Percentiles rank a stretch among this genome's conserved stretches.
Evolutionary conservation across 1,140 invertebrate genomes (phyloP).

Genomic region (Drosophila funebris): DNA sequence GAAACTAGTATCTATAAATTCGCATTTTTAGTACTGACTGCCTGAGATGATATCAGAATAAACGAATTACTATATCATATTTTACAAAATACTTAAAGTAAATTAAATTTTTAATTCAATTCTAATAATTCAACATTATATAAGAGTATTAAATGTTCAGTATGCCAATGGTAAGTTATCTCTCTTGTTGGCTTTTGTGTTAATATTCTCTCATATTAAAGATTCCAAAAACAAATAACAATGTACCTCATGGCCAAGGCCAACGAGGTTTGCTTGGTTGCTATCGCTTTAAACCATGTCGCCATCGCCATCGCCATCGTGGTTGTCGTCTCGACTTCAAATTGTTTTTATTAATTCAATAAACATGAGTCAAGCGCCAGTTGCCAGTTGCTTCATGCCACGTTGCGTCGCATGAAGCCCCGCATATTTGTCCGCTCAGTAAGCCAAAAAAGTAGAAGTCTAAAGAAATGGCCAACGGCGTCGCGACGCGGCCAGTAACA

Average conservation of each 20-base stretch:
- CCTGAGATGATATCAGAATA: no score
- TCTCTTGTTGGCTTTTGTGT: neutral
- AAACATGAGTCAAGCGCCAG: conserved; percentile 39
- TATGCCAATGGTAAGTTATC: neutral
- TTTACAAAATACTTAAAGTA: no score
- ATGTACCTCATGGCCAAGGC: conserved; percentile 25
- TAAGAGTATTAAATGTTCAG: no score
- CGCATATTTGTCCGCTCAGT: neutral
- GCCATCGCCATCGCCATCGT: conserved; percentile 7
- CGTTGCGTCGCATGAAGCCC: neutral
- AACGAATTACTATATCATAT: no score
- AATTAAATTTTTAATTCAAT: no score
- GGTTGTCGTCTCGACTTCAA: conserved; percentile 16
- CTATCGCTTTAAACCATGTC: conserved; percentile 1
- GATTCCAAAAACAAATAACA: neutral
- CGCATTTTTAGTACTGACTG: no score
- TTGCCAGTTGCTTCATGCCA: neutral
- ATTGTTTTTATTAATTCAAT: conserved; percentile 52
- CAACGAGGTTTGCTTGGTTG: neutral
- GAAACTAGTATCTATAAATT: no score
- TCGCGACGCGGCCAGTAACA: neutral
- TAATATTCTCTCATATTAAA: neutral
- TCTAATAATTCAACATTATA: no score
- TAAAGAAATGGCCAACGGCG: conserved; percentile 32
- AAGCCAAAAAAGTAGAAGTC: neutral